Percentiles rank a stretch among this genome's conserved stretches.
phyloP scores from a whole-genome alignment of 2,113 vertebrate species.

The mouse (Mus musculus) region DNA sequence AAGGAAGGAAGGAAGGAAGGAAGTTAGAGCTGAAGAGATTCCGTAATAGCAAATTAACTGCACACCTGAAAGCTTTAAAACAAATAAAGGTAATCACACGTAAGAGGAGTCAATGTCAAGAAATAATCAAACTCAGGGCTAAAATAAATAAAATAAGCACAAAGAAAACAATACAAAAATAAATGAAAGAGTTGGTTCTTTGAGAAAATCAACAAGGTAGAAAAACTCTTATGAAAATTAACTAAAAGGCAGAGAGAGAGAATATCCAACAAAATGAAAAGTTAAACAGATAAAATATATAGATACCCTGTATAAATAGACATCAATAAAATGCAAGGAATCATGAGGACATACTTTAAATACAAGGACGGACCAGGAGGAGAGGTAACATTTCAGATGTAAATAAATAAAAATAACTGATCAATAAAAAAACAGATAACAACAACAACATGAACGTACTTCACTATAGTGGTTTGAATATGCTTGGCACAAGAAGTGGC shows the following conservation, averaged over 20 bases:
- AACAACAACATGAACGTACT: too few species aligned
- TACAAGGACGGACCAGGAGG: neutral
- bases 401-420: too few species aligned
- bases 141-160: neutral
- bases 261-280: neutral
- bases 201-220: neutral
- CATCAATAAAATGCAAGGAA: neutral
- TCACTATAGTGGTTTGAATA: too few species aligned
- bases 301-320: neutral
- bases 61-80: neutral
- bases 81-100: neutral
- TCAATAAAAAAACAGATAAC: too few species aligned
- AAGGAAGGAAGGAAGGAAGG: too few species aligned
- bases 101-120: neutral
- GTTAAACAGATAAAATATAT: neutral
- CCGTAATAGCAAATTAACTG: neutral
- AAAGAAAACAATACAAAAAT: neutral
- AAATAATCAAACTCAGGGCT: neutral
- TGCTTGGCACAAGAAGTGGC: too few species aligned
- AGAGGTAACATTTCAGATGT: too few species aligned
- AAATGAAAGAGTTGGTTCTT: neutral
- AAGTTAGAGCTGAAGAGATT: neutral
- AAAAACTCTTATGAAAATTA: neutral
- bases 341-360: neutral
- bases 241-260: neutral